Evolutionary conservation across 2,113 vertebrate genomes (phyloP).

Genomic region (Candoia aspera): DNA sequence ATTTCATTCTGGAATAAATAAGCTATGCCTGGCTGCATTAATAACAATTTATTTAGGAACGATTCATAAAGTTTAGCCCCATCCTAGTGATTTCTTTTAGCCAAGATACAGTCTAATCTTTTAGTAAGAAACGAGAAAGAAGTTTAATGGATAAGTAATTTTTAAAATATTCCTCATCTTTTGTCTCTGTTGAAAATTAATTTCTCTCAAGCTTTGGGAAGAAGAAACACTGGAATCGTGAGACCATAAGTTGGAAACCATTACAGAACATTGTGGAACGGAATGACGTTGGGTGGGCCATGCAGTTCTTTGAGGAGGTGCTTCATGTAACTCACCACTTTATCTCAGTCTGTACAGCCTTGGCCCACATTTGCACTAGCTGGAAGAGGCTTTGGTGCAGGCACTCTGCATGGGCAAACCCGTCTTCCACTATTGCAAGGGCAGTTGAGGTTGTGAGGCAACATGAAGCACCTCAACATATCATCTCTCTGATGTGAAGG

Average conservation of each 20-base stretch:
- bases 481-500: not conserved
- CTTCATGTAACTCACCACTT: not conserved
- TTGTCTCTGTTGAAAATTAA: conserved; percentile 1
- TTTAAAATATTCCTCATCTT: not conserved
- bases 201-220: not conserved
- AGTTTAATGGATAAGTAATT: not conserved
- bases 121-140: not conserved
- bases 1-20: not conserved
- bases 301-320: not conserved
- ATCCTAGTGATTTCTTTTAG: not conserved
- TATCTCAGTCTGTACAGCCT: not conserved
- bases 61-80: not conserved
- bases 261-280: not conserved
- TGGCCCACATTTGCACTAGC: not conserved
- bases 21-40: accelerated
- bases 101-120: not conserved
- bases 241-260: accelerated
- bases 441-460: not conserved
- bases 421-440: not conserved
- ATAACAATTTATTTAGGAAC: conserved; percentile 7
- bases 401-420: not conserved
- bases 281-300: not conserved
- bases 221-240: not conserved
- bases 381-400: not conserved
- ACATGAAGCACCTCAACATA: not conserved